A percentile compares a stretch with the other conserved stretches of the same genome.
These are phyloP conservation scores for Gephyroberyx darwinii DNA, from an alignment of 2,797 vertebrate species.

Conservation along the genomic window DNA sequence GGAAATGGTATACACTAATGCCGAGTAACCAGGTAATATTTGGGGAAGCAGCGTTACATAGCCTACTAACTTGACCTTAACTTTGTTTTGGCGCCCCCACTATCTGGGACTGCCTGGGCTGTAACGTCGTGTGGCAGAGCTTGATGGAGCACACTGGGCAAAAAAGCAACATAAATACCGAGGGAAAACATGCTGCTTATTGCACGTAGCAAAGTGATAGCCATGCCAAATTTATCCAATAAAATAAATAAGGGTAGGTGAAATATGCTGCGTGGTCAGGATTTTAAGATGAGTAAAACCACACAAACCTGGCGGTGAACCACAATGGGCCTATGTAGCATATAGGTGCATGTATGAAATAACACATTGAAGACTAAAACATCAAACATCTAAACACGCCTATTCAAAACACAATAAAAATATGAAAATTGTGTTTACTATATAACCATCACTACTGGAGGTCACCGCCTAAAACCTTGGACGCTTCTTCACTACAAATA, in stretches of 20 bases:
- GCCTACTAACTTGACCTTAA: constrained; percentile 99
- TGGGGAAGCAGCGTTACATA: constrained; percentile 83
- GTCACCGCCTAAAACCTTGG: too few relatives aligned
- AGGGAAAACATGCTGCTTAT: constrained; percentile 13
- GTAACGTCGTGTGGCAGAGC: constrained; percentile 77
- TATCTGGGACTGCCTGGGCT: constrained; percentile 69
- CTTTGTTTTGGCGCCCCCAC: constrained; percentile 94
- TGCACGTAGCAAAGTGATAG: constrained; percentile 19
- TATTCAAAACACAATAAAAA: too few relatives aligned
- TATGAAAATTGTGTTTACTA: too few relatives aligned
- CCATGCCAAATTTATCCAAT: constrained; percentile 32
- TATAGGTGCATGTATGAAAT: too few relatives aligned
- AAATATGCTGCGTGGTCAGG: constrained; percentile 2
- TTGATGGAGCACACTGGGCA: constrained; percentile 46
- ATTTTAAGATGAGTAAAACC: too few relatives aligned
- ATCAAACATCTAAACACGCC: too few relatives aligned
- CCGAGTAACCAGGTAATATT: constrained; percentile 26
- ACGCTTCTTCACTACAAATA: too few relatives aligned
- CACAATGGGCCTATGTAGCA: too few relatives aligned
- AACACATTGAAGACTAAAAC: too few relatives aligned
- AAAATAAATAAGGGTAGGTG: constrained; percentile 26
- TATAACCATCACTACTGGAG: too few relatives aligned
- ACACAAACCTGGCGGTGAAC: too few relatives aligned
- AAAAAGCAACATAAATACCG: constrained; percentile 56
- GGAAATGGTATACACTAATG: not conserved